A percentile compares a stretch with the other conserved stretches of the same genome.
Evolutionary conservation across 2,113 vertebrate species (phyloP).

Genomic region (Ctenodactylus gundi): DNA sequence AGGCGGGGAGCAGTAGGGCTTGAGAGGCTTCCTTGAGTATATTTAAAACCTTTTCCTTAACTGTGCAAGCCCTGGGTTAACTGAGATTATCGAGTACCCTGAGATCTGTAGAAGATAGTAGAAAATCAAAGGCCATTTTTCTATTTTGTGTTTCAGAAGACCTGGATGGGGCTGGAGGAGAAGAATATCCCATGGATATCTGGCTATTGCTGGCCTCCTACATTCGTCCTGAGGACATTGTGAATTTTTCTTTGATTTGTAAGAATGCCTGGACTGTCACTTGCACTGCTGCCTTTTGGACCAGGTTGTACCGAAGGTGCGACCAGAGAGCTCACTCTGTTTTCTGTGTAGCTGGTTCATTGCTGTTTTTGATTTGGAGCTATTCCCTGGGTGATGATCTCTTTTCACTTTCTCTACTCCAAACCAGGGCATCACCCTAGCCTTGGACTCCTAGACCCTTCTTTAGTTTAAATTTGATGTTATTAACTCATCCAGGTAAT

Average conservation of each 20-base stretch:
- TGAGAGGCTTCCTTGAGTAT: background rate
- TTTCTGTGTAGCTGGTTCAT: slow-evolving; percentile 10
- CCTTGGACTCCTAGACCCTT: slow-evolving; percentile 27
- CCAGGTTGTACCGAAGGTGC: slow-evolving; percentile 96
- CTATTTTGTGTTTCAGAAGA: slow-evolving; percentile 83
- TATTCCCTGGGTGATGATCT: slow-evolving; percentile 23
- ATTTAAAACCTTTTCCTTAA: slow-evolving; percentile 36
- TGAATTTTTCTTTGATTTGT: slow-evolving; percentile 96
- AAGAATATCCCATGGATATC: slow-evolving; percentile 95
- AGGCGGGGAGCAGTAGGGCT: background rate
- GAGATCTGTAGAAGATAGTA: background rate
- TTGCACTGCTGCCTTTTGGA: slow-evolving; percentile 98
- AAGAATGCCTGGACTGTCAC: slow-evolving; percentile 96
- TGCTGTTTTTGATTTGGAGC: slow-evolving; percentile 43
- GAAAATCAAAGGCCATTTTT: background rate
- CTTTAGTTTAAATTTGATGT: slow-evolving; percentile 36
- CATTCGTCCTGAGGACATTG: slow-evolving; percentile 96
- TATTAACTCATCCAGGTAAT: slow-evolving; percentile 28
- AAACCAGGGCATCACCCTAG: slow-evolving; percentile 7
- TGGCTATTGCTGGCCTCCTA: slow-evolving; percentile 96
- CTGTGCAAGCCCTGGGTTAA: background rate
- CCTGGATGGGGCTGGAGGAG: slow-evolving; percentile 84
- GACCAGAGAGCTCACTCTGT: slow-evolving; percentile 7
- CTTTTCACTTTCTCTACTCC: background rate
- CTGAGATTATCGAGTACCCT: background rate